Conservation (phyloP, 2,797 vertebrate species). For the Halcyon chelicuti region DNA sequence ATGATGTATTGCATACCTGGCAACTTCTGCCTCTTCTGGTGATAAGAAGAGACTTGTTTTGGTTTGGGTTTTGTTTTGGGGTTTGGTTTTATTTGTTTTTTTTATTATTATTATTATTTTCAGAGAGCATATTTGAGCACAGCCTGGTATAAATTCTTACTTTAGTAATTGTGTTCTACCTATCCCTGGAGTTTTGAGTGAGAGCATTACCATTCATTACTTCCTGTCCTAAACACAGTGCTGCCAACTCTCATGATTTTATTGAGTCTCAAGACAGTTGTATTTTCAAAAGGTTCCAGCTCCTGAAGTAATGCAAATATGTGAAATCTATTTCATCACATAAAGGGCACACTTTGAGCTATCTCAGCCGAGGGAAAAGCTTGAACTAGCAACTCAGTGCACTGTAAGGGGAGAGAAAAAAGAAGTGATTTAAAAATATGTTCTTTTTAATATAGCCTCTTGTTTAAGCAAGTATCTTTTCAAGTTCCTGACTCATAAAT, state of each 20-base stretch:
- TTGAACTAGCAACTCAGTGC: background rate
- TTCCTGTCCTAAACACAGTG: conserved; percentile 5
- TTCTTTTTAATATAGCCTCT: background rate
- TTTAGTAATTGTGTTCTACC: background rate
- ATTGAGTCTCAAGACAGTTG: conserved; percentile 36
- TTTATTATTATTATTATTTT: no score
- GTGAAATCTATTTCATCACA: conserved; percentile 1
- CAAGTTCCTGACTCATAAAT: background rate
- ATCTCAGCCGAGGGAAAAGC: background rate
- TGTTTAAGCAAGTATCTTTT: background rate
- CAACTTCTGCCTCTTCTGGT: background rate
- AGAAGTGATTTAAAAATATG: background rate
- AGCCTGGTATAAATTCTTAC: background rate
- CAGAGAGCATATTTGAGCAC: background rate
- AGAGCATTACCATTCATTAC: conserved; percentile 26
- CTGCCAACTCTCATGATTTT: conserved; percentile 27
- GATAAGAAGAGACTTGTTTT: background rate
- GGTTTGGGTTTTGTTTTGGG: no score
- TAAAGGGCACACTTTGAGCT: background rate
- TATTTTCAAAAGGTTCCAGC: conserved; percentile 34
- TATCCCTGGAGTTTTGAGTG: background rate
- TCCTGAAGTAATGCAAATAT: conserved; percentile 43
- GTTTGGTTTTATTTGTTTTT: background rate
- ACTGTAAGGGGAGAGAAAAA: background rate
- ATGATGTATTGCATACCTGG: background rate